Evolutionary conservation across 2,888 invertebrate species (phyloP).

Genomic region (Lycocerus yunnanus): DNA sequence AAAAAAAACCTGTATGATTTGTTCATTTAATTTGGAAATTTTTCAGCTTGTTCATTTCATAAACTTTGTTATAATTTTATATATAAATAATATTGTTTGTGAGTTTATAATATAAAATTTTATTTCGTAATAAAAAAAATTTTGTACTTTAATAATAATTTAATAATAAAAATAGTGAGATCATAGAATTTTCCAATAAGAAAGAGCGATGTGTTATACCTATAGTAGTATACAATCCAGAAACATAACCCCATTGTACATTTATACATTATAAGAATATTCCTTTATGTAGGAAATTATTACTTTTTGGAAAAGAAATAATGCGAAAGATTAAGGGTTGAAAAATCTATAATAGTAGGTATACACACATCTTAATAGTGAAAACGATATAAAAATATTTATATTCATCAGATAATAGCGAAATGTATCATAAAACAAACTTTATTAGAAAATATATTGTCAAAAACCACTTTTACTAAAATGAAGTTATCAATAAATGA

Average conservation of each 20-base stretch:
- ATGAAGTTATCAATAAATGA: conserved; percentile 14
- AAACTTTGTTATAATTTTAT: background rate
- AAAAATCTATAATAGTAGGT: background rate
- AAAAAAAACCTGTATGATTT: background rate
- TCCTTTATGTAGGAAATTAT: background rate
- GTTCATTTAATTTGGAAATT: background rate
- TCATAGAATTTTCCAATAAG: background rate
- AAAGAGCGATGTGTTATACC: background rate
- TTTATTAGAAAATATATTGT: background rate
- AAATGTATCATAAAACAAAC: background rate
- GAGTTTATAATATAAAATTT: background rate
- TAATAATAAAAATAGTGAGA: background rate
- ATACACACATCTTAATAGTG: background rate
- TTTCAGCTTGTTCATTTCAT: background rate
- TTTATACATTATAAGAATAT: background rate
- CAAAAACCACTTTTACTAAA: conserved; percentile 7
- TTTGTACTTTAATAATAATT: background rate
- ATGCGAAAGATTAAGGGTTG: background rate
- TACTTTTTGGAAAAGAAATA: background rate
- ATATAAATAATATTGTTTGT: background rate
- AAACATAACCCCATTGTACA: background rate
- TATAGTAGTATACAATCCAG: background rate
- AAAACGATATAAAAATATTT: background rate
- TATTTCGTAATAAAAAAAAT: background rate
- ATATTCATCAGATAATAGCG: background rate